Evolutionary conservation across 1,140 invertebrate genomes (phyloP), one percentile per base, ranked within the genome.

Genomic region (Chrysomallon squamiferum): DNA sequence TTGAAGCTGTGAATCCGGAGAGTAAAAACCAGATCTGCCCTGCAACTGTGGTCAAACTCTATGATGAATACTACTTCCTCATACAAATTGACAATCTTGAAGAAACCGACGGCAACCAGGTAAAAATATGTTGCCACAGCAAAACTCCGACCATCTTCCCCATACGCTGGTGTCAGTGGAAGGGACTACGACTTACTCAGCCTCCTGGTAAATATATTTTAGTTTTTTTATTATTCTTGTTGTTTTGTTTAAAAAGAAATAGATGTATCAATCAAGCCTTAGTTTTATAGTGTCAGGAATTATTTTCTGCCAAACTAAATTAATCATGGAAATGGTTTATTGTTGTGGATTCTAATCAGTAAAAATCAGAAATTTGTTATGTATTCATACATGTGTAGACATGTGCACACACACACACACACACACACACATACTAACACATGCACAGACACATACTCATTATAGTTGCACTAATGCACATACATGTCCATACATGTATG

Each of bases 1-100:
- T 93, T 43, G 92, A 93, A 86, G 91, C 90, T 0, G 88, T 91
- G 0, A 89, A 92, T 84, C 90, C 90, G 0, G 69, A 86, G 52
- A 87, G 88, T 62, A 86, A 88, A n/a, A 87, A 88, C 71, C 84
- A 89, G 68, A 91, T 93, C 47, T 90, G 91, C 79, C 90, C 89
- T 2, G 90, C 91, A 0, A 89, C 90, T 13, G 87, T 93, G 6
- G 79, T 86, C 3, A 88, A 90, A 82, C 87, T 92, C 41, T 88
- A 91, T 65, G 89, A 92, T 76, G 87, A 88, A 41, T 85, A 83
- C 62, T 90, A 91, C 74, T 92, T 92, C 79, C 77, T 92, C 41
- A 89, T 92, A 5, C 86, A 88, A 25, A 87, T 92, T 43, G 83
- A 85, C 63, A 70, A 75, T 45, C 30, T 81, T 1, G 13, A 25